Base-by-base conservation (phyloP, 2,797 vertebrate species). In the Rallus crepitans region DNA sequence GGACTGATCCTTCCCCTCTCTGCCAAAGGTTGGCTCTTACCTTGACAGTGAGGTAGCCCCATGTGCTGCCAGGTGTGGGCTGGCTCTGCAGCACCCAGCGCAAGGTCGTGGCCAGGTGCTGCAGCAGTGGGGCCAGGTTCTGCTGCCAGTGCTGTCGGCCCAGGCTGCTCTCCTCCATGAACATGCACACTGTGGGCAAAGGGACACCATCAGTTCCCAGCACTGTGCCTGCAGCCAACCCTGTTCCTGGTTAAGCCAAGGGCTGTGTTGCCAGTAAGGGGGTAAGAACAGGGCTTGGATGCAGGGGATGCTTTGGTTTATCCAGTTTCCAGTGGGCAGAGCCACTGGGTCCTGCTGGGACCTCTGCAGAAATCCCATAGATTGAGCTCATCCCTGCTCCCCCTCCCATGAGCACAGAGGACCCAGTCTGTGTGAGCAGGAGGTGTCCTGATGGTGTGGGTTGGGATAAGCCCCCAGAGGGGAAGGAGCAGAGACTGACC, bases 31-130 rank as follows among this genome's bases (percentile, higher is more conserved):
- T 0, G 1, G 33, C 33, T 73, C 94, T 80, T 55, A 99, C 99
- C 98, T 99, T 99, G 30, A 99, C 97, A 16, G 98, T 91, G 60
- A 98, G 87, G 90, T 99, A 98, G 94, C 98, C 98, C 93, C 98
- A 82, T 0, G 93, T 96, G 64, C 97, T 91, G 12, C 97, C 65
- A 17, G 97, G 95, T 0, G 63, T 11, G 1, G 91, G 93, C 35
- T 98, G 98, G 30, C 98, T 97, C 80, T 94, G 97, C 89, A 98
- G 57, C 25, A 98, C 60, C 30, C 86, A 87, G 55, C 33, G 84
- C 71, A 99, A 97, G 5, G 98, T 97, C 80, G 96, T 83, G 2
- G 97, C 97, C n/a, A 99, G 17, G 95, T 96, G 96, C 55, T 79
- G 83, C 96, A 99, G 96, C 91, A 99, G 95, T 0, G 3, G 68